A percentile compares a stretch with the other conserved stretches of the same genome.
Conservation (phyloP, 1,140 invertebrate species). For the Spodoptera frugiperda region DNA sequence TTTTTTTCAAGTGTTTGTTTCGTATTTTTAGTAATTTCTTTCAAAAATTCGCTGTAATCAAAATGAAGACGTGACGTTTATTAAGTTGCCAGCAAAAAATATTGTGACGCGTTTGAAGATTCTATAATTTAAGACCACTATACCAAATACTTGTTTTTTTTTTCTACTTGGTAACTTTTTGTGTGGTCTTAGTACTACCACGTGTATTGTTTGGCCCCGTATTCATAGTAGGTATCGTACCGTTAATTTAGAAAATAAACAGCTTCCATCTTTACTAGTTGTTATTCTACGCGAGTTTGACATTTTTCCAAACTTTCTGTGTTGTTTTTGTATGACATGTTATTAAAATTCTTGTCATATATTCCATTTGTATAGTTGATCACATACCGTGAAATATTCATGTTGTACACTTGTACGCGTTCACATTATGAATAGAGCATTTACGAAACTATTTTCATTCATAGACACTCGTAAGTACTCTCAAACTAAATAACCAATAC, state of each 20-base stretch:
- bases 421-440: neutral
- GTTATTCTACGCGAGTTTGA: conserved; percentile 2
- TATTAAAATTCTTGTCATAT: conserved; percentile 28
- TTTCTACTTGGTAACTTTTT: neutral
- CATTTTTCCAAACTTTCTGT: neutral
- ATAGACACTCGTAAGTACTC: conserved; percentile 12
- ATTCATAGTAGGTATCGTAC: neutral
- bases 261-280: conserved; percentile 5
- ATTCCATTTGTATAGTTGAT: conserved; percentile 21
- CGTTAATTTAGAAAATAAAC: conserved; percentile 22
- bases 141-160: too few species aligned
- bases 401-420: neutral
- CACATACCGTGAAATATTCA: conserved; percentile 28
- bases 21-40: too few species aligned
- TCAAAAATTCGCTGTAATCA: too few species aligned
- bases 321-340: conserved; percentile 17
- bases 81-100: too few species aligned
- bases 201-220: neutral
- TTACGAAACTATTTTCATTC: conserved; percentile 24
- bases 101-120: too few species aligned
- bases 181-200: neutral
- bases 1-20: too few species aligned
- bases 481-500: conserved; percentile 18
- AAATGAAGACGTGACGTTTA: too few species aligned
- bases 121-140: too few species aligned